Percentiles rank a stretch among this genome's conserved stretches.
Evolutionary conservation across 2,888 invertebrate genomes (phyloP).

Genomic region (Dyspetes luteomarginatus): DNA sequence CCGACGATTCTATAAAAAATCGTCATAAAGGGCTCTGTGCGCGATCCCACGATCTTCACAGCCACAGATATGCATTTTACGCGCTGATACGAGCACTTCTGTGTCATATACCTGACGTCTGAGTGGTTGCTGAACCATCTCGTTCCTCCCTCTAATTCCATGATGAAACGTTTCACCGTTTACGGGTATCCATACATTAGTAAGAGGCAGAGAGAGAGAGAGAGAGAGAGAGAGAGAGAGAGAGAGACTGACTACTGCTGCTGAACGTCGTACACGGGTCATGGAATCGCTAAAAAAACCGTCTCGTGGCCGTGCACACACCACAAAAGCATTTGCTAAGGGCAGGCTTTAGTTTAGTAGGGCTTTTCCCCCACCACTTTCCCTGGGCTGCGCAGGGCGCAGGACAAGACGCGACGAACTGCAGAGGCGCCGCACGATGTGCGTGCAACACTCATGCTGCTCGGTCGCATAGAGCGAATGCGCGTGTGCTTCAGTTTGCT

Average conservation of each 20-base stretch:
- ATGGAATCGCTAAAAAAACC: constrained; percentile 19
- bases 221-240: not conserved
- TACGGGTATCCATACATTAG: not conserved
- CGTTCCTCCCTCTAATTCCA: constrained; percentile 23
- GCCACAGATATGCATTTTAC: not conserved
- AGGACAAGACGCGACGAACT: constrained; percentile 11
- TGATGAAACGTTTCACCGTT: not conserved
- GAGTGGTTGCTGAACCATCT: not conserved
- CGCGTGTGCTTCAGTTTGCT: constrained; percentile 38
- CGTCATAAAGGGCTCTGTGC: too few relatives aligned
- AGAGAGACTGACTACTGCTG: not conserved
- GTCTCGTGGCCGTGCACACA: constrained; percentile 25
- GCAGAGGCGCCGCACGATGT: constrained; percentile 51
- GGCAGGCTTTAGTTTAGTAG: constrained; percentile 1
- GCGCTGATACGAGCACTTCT: too few relatives aligned
- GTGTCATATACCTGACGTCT: not conserved
- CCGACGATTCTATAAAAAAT: too few relatives aligned
- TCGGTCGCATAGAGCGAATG: constrained; percentile 50
- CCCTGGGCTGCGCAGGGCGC: not conserved
- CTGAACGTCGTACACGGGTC: not conserved
- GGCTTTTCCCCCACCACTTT: not conserved
- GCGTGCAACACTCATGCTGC: constrained; percentile 52
- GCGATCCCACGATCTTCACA: too few relatives aligned
- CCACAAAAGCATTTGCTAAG: constrained; percentile 24
- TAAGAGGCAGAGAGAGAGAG: not conserved